Base-by-base conservation (phyloP, 2,888 invertebrate species). In the Thymelicus acteon region DNA sequence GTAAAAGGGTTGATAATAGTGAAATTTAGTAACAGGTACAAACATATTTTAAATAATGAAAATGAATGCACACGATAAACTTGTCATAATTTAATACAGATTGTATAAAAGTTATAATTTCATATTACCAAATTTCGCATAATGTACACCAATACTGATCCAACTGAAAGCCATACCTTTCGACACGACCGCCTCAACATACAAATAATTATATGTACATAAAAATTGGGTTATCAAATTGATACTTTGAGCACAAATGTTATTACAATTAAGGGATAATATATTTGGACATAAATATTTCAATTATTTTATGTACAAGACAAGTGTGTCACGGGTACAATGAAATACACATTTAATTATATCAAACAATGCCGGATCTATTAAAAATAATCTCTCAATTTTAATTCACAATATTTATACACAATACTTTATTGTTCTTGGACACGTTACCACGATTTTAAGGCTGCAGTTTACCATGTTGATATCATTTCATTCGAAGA, bases 201-300 rank as follows among this genome's bases (percentile, higher is more conserved):
- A 47, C 47, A 61, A 61, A 24, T 47, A 60, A 60, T 60, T 44
- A 12, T 44, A 44, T 61, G 47, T 61, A 61, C 47, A 61, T 47
- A 15, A 58, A 61, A 61, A 61, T 47, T 24, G 54, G 24, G 24
- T 54, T 66, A 66, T 60, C 49, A 49, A 67, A 67, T 60, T 12
- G 49, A 67, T 67, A 67, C 48, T 60, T 67, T 67, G 67, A 67
- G 67, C 67, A 67, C 60, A 58, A 67, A 47, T 24, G 10, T 47
- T 61, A 61, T 24, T 61, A 61, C 13, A 24, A 61, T 61, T 47
- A 61, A n/a, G 4, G 61, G 54, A 10, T 54, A 24, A 10, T 24
- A 19, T 54, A 24, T 52, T 52, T 19, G 19, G 19, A 24, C 31
- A 44, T 52, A 52, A 15, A 52, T 19, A 52, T 54, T 24, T 54